A percentile compares a stretch with the other conserved stretches of the same genome.
Conservation (phyloP, 2,113 vertebrate genomes). For the Nerophis ophidion region DNA sequence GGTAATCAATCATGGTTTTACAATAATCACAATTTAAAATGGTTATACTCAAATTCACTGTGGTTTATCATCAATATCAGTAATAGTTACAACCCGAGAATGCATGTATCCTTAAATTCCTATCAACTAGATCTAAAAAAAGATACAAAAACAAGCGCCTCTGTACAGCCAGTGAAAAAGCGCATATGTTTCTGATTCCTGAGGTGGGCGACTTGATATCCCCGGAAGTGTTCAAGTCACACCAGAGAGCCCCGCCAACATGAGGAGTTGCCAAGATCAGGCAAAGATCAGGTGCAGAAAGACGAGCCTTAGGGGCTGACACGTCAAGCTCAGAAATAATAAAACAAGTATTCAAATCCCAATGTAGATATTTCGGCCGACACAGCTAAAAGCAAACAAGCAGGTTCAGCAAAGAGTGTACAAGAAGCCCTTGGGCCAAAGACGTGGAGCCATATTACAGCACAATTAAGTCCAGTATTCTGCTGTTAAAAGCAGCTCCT, state of each 20-base stretch:
- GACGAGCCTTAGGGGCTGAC: constrained; percentile 34
- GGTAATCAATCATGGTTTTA: no score
- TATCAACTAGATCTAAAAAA: no score
- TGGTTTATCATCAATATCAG: no score
- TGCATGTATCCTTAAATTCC: no score
- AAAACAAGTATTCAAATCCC: constrained; percentile 58
- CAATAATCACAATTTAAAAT: no score
- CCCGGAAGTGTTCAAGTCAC: constrained; percentile 51
- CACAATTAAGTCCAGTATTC: constrained; percentile 45
- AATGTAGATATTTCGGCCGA: constrained; percentile 51
- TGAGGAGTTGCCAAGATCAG: constrained; percentile 56
- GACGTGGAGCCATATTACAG: constrained; percentile 39
- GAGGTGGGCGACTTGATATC: constrained; percentile 37
- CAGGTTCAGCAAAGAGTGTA: constrained; percentile 56
- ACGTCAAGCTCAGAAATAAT: constrained; percentile 53
- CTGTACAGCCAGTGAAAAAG: constrained; percentile 2
- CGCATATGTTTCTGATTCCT: constrained; percentile 39
- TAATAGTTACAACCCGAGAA: no score
- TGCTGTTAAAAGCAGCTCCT: constrained; percentile 19
- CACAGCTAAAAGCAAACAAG: constrained; percentile 60
- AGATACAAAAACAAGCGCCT: no score
- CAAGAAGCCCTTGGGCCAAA: constrained; percentile 32
- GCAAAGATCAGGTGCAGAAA: constrained; percentile 39
- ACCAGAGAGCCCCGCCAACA: constrained; percentile 43
- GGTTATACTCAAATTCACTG: no score